phyloP scores from a whole-genome alignment of 2,888 invertebrate genomes.

The Aleiodes alternator region DNA sequence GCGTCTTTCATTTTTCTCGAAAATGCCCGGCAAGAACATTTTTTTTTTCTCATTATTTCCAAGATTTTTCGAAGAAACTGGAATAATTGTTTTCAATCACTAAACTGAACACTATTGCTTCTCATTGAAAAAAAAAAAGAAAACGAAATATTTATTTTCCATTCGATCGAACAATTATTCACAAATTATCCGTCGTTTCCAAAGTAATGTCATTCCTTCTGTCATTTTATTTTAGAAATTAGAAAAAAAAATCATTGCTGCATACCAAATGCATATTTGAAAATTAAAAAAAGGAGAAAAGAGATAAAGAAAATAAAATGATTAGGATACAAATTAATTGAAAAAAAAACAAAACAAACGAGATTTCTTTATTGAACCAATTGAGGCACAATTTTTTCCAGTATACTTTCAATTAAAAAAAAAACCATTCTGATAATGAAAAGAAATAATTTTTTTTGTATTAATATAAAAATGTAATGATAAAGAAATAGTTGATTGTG shows the following conservation, averaged over 20 bases:
- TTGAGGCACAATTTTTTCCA: no score
- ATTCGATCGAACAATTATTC: conserved; percentile 22
- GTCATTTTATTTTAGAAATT: background rate
- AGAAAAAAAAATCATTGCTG: conserved; percentile 4
- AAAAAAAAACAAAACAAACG: background rate
- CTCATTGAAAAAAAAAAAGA: background rate
- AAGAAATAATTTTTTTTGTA: background rate
- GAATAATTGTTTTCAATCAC: no score
- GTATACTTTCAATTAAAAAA: no score
- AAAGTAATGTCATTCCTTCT: conserved; percentile 12
- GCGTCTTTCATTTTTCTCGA: no score
- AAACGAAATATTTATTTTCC: conserved; percentile 15
- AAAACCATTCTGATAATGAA: no score
- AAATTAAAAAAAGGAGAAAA: background rate
- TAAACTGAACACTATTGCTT: background rate
- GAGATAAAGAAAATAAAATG: background rate
- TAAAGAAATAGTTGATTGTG: background rate
- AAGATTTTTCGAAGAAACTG: no score
- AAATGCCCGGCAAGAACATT: no score
- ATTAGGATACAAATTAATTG: background rate
- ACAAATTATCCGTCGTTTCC: conserved; percentile 11
- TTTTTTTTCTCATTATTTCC: no score
- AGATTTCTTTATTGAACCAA: no score
- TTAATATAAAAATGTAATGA: background rate
- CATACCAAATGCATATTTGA: conserved; percentile 18